phyloP scores from a whole-genome alignment of 1,140 invertebrate species.

The Ridgeia piscesae region DNA sequence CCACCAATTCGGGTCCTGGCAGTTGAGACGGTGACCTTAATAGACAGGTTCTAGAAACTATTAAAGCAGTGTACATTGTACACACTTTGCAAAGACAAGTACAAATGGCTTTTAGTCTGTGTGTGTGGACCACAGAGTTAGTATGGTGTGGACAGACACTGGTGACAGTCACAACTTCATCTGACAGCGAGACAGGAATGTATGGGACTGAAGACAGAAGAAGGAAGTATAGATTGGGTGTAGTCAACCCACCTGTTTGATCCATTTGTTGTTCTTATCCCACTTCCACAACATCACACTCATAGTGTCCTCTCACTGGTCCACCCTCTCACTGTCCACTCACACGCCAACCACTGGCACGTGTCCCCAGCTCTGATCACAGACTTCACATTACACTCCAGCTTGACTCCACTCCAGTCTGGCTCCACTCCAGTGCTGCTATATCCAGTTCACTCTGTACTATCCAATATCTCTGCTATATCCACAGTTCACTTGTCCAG shows the following conservation, averaged over 20 bases:
- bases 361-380: not conserved
- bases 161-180: too few relatives aligned
- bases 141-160: too few relatives aligned
- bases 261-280: not conserved
- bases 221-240: not conserved
- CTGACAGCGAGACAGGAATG: too few relatives aligned
- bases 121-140: too few relatives aligned
- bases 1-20: too few relatives aligned
- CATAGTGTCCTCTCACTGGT: not conserved
- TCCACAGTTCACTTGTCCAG: not conserved
- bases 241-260: slow-evolving; percentile 4
- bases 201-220: not conserved
- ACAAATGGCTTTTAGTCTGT: too few relatives aligned
- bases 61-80: too few relatives aligned
- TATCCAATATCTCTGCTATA: not conserved
- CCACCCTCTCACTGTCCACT: not conserved
- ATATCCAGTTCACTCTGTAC: too few relatives aligned
- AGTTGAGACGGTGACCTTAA: too few relatives aligned
- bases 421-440: not conserved
- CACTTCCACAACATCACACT: slow-evolving; percentile 16
- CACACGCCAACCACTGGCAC: not conserved
- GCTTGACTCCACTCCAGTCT: not conserved
- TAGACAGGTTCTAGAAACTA: too few relatives aligned
- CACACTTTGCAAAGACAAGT: too few relatives aligned
- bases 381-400: not conserved